Conservation (phyloP, 2,113 vertebrate species). For the Dinomys branickii region DNA sequence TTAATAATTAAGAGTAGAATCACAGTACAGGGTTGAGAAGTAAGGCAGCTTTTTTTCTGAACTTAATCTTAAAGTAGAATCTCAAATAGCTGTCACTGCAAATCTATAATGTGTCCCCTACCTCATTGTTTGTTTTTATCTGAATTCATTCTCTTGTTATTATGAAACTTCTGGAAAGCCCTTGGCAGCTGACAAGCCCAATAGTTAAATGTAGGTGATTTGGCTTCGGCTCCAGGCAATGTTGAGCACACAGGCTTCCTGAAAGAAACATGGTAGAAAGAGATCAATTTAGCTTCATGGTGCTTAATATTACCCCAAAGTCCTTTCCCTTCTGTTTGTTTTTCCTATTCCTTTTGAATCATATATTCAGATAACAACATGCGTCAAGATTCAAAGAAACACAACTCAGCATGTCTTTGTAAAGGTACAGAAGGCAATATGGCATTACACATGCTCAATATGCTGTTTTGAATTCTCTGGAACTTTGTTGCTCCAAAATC, state of each 20-base stretch:
- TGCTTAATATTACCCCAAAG: conserved; percentile 72
- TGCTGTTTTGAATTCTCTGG: conserved; percentile 72
- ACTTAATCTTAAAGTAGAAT: conserved; percentile 52
- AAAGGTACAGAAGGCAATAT: conserved; percentile 78
- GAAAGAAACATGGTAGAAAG: conserved; percentile 57
- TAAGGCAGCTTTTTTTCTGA: conserved; percentile 43
- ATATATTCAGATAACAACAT: conserved; percentile 76
- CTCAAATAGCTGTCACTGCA: conserved; percentile 1
- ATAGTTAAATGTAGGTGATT: conserved; percentile 54
- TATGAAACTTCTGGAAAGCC: conserved; percentile 50
- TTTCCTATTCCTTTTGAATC: conserved; percentile 80
- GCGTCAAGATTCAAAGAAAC: conserved; percentile 79
- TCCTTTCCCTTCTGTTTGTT: conserved; percentile 78
- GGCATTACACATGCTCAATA: conserved; percentile 77
- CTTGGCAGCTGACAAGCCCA: conserved; percentile 52
- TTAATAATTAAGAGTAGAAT: conserved; percentile 67
- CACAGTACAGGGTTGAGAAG: conserved; percentile 46
- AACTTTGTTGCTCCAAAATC: conserved; percentile 64
- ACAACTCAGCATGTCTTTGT: conserved; percentile 71
- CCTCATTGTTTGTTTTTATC: conserved; percentile 30
- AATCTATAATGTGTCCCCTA: not conserved
- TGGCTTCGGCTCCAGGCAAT: conserved; percentile 60
- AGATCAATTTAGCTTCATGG: conserved; percentile 70
- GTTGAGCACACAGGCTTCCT: conserved; percentile 52
- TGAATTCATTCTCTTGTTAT: conserved; percentile 60